Percentiles rank a stretch among this genome's conserved stretches.
Conservation (phyloP, 2,888 invertebrate genomes). For the Conomelus anceps region DNA sequence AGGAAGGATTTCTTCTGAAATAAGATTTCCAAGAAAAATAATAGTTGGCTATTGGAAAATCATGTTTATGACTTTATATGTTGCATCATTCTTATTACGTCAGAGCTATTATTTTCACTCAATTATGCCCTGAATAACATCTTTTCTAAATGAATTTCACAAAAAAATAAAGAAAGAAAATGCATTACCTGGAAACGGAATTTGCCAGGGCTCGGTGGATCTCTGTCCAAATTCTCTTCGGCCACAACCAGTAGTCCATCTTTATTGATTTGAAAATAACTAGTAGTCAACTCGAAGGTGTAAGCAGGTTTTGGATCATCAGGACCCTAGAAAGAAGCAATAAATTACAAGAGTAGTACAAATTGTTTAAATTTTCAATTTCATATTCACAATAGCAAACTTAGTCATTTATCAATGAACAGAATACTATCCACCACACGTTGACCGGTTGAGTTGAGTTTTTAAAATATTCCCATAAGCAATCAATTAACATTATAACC, state of each 20-base stretch:
- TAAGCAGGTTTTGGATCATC: slow-evolving; percentile 74
- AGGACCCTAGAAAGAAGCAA: slow-evolving; percentile 53
- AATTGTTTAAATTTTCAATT: neutral
- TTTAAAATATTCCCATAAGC: no score
- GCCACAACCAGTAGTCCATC: slow-evolving; percentile 69
- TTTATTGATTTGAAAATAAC: slow-evolving; percentile 69
- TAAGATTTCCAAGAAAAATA: no score
- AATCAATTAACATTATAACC: no score
- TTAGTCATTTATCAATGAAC: neutral
- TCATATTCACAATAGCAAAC: neutral
- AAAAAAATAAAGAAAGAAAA: slow-evolving; percentile 5
- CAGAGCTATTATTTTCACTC: no score
- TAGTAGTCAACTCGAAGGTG: slow-evolving; percentile 76
- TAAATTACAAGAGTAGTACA: neutral
- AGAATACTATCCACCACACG: no score
- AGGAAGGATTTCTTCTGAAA: no score
- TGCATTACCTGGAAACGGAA: slow-evolving; percentile 68
- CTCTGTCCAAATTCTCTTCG: slow-evolving; percentile 76
- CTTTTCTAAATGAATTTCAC: neutral
- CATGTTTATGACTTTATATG: no score
- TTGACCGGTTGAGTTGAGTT: no score
- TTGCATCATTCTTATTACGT: no score
- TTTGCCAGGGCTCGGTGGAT: slow-evolving; percentile 75
- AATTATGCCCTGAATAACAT: no score
- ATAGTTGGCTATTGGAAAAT: no score